Evolutionary conservation across 2,113 vertebrate species (phyloP).

Genomic region (Grus americana): DNA sequence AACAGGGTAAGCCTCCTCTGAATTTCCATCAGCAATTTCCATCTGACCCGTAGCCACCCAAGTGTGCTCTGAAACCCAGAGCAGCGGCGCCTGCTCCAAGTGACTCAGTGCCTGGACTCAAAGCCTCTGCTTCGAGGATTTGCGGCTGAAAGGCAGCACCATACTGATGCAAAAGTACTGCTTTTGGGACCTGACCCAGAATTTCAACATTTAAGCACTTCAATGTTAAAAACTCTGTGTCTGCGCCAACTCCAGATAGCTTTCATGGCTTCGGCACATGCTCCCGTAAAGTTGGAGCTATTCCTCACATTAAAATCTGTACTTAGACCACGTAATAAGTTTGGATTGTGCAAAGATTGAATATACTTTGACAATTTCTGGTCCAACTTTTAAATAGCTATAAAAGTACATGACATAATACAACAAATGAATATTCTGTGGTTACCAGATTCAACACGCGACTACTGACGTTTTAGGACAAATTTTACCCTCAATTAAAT

Average conservation of each 20-base stretch:
- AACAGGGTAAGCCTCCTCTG: background rate
- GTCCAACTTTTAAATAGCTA: background rate
- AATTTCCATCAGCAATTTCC: background rate
- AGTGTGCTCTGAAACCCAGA: background rate
- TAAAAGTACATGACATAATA: background rate
- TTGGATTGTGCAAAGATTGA: background rate
- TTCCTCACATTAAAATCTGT: background rate
- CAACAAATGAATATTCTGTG: background rate
- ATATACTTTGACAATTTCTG: background rate
- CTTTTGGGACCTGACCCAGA: background rate
- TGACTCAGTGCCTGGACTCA: background rate
- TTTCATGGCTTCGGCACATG: fast-evolving
- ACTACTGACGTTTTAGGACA: background rate
- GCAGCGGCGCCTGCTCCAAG: background rate
- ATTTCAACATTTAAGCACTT: background rate
- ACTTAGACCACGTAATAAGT: background rate
- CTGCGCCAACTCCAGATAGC: background rate
- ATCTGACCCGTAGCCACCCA: background rate
- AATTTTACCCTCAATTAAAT: background rate
- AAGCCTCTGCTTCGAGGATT: background rate
- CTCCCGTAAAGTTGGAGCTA: background rate
- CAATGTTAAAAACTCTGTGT: fast-evolving
- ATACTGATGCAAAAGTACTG: background rate
- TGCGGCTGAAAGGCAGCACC: background rate
- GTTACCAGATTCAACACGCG: background rate